Base-by-base conservation (phyloP, 1,140 invertebrate species). In the Bombus affinis region DNA sequence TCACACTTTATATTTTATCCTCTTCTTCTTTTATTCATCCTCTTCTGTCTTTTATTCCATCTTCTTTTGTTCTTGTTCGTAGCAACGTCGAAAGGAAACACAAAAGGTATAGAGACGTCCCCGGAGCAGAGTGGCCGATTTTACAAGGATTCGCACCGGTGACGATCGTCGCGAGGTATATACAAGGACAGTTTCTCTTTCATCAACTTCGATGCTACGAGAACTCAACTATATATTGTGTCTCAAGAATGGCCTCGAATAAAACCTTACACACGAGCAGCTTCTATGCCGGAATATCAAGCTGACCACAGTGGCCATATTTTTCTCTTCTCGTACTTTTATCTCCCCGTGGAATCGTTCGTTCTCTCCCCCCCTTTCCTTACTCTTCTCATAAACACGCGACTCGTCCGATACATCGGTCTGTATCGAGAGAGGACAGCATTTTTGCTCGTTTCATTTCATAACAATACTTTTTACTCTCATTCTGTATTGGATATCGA, bases 131-230 rank as follows among this genome's bases (percentile, higher is more conserved):
- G 42, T 35, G 25, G 57, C 81, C 32, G 81, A 73, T 76, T 35
- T n/a, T n/a, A 75, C 44, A 78, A 83, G 81, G 44, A 35, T 68
- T 68, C 37, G n/a, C 25, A 66, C 72, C 73, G 44, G 81, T 83
- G 44, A 77, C 44, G 15, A 68, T 76, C 62, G 42, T 77, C 73
- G 73, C 74, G 73, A 83, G 74, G 81, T 83, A 83, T 77, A 42
- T 77, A 83, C 81, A 83, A 83, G 81, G 44, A 83, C 28, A 83
- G 59, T 76, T 76, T 66, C 32, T 35, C 57, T 66, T 57, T 57
- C 35, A 39, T 9, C 44, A 32, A 37, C 59, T 70, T 80, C 42
- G 32, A 47, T 37, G 53, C 57, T 74, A 57, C 18, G 47, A 57
- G 53, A 57, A 72, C 39, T 80, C 42, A 22, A 42, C 37, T 68